Base-by-base conservation (phyloP, 2,113 vertebrate species). In the Leptobrachium ailaonicum region DNA sequence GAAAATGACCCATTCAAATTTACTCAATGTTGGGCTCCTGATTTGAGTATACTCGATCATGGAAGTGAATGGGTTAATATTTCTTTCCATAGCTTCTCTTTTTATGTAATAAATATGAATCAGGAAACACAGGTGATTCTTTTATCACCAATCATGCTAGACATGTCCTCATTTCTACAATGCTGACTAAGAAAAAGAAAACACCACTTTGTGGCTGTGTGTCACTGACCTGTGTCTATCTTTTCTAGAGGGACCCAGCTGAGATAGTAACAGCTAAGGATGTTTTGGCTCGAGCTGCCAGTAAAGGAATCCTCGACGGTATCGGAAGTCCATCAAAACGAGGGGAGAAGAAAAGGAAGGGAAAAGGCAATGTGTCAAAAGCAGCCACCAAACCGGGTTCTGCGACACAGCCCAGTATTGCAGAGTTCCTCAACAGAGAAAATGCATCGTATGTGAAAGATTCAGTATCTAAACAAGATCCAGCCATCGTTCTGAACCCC, bases 231-330 rank as follows among this genome's bases (percentile, higher is more conserved):
- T 75, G 9, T 83, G 78, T 83, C 41, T 86, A 73, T 80, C 58
- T 75, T 87, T 84, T 86, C 78, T 83, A 97, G 95, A 85, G 88
- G 40, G 84, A 88, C 67, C 85, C 91, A 9, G 88, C 82, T 14
- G 86, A 90, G 74, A 85, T 83, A 0, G 83, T 89, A 62, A 82
- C 88, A 2, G 83, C 88, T 47, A 73, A 89, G 66, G 91, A 95
- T 1, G 87, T 95, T 50, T 84, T 96, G 83, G 85, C 89, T 83
- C 92, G 88, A 0, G 94, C 93, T 50, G 90, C 91, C 8, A 89
- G 91, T 13, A 92, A 90, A 72, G 93, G 89, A 41, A 83, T 96
- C 1, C 82, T 95, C 79, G 92, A 91, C 0, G 87, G 84, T 58
- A 83, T 90, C 9, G 82, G 82, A 41, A 68, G 83, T 84, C 75